Percentiles rank a stretch among this genome's conserved stretches.
These are phyloP conservation scores for Eupithecia tripunctaria DNA, from an alignment of 2,888 invertebrate genomes.

Conservation along the genomic window DNA sequence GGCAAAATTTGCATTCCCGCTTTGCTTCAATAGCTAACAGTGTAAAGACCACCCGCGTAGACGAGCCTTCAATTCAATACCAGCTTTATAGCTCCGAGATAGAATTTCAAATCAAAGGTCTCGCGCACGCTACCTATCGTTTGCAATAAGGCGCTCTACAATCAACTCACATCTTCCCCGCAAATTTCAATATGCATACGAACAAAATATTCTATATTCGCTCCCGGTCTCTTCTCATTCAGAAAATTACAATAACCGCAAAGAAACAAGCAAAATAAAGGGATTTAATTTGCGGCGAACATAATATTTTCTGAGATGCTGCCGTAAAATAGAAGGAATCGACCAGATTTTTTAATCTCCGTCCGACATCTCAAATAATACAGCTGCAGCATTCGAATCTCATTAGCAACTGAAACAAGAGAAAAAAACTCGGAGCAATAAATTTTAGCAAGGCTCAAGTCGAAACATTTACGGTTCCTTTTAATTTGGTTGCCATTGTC, in stretches of 20 bases:
- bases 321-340: slow-evolving; percentile 56
- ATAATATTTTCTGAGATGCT: slow-evolving; percentile 43
- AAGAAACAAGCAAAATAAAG: slow-evolving; percentile 59
- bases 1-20: slow-evolving; percentile 82
- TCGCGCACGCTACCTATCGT: slow-evolving; percentile 58
- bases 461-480: slow-evolving; percentile 82
- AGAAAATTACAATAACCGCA: slow-evolving; percentile 55
- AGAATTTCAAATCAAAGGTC: slow-evolving; percentile 66
- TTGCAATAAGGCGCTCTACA: slow-evolving; percentile 71
- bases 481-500: slow-evolving; percentile 84
- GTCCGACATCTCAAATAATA: slow-evolving; percentile 69
- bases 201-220: slow-evolving; percentile 60
- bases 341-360: slow-evolving; percentile 66
- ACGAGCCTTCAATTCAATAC: slow-evolving; percentile 64
- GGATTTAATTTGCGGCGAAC: slow-evolving; percentile 59
- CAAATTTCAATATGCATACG: slow-evolving; percentile 68
- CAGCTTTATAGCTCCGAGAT: slow-evolving; percentile 73
- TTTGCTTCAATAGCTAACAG: slow-evolving; percentile 73
- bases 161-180: slow-evolving; percentile 67
- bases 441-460: slow-evolving; percentile 83
- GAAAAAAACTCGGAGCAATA: slow-evolving; percentile 77
- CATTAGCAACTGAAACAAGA: slow-evolving; percentile 81
- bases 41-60: slow-evolving; percentile 82
- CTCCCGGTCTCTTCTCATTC: slow-evolving; percentile 47
- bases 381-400: slow-evolving; percentile 81